Percentiles rank a stretch among this genome's conserved stretches.
Conservation (phyloP, 2,888 invertebrate genomes). For the Macrosiphum euphorbiae region DNA sequence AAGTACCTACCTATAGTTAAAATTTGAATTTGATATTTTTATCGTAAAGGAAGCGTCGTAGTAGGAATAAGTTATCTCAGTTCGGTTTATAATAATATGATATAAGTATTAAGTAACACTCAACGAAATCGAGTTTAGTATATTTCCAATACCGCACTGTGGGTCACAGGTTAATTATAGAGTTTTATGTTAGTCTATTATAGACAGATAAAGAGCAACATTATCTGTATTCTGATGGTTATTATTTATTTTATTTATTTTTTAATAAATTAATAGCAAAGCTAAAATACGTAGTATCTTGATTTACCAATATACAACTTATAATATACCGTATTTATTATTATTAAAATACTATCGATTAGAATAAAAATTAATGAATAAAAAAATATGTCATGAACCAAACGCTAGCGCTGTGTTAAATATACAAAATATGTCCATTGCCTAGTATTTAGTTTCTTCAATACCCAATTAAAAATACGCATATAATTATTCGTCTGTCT, state of each 20-base stretch:
- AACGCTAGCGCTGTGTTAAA: neutral
- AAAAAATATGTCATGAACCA: neutral
- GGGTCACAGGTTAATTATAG: slow-evolving; percentile 24
- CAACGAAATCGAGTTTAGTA: neutral
- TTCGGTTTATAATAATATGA: neutral
- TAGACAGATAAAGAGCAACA: neutral
- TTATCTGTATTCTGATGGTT: neutral
- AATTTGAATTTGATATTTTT: neutral
- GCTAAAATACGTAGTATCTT: neutral
- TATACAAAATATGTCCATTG: neutral
- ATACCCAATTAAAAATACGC: neutral
- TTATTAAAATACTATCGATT: neutral
- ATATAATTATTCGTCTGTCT: neutral
- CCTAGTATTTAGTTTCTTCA: neutral
- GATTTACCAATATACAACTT: neutral
- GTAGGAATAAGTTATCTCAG: neutral
- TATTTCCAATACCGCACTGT: neutral
- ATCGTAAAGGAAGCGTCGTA: neutral
- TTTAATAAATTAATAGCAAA: neutral
- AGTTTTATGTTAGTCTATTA: neutral
- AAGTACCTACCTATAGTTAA: neutral
- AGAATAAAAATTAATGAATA: neutral
- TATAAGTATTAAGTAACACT: neutral
- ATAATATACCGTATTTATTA: neutral
- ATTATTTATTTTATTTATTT: neutral